phyloP scores from a whole-genome alignment of 2,113 vertebrate genomes.

The Anolis carolinensis region DNA sequence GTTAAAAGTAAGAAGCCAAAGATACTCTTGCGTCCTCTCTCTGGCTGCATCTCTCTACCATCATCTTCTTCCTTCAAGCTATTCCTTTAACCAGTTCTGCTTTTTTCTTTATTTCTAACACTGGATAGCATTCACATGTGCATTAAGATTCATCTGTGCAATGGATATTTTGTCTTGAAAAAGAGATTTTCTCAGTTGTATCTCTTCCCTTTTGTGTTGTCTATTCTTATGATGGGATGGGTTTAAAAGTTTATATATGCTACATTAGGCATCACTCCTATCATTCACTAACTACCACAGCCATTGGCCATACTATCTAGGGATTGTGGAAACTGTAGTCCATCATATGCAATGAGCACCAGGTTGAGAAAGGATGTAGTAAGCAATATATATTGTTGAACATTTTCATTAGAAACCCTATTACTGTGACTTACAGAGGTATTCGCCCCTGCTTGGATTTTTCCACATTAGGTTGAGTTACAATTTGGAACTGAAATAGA shows the following conservation, averaged over 20 bases:
- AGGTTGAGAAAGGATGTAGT: no score
- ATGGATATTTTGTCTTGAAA: background rate
- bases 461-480: no score
- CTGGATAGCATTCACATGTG: background rate
- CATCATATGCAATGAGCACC: no score
- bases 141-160: background rate
- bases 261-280: no score
- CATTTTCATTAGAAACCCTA: no score
- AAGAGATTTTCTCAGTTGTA: background rate
- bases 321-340: no score
- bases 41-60: constrained; percentile 39
- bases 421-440: no score
- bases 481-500: no score
- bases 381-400: no score
- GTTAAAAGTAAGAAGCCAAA: constrained; percentile 78
- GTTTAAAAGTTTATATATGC: background rate
- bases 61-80: constrained; percentile 32
- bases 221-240: background rate
- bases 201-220: background rate
- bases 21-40: background rate
- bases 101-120: background rate
- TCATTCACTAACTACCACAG: no score
- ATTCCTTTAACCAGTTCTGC: constrained; percentile 33
- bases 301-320: no score
- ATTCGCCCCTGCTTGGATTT: no score